Base-by-base conservation (phyloP, 2,888 invertebrate species). In the Drosophila fungiperda region DNA sequence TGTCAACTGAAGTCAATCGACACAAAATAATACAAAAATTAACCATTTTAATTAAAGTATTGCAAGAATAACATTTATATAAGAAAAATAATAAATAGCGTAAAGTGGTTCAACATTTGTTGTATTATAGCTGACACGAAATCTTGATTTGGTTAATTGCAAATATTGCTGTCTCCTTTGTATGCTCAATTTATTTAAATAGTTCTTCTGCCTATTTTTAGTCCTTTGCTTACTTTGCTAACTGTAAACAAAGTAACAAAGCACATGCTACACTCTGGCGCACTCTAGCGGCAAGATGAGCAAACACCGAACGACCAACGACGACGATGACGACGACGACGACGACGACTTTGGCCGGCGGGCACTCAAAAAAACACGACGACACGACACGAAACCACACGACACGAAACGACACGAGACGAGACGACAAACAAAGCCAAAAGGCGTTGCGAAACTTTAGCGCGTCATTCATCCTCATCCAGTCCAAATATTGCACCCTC, bases 371-470 rank as follows among this genome's bases (percentile, higher is more conserved):
- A 87, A 87, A 67, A 73, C 78, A 72, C 79, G 64, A 64, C 74
- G 55, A 26, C 53, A 26, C 45, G 45, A 29, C 7, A 61, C 54
- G 67, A 36, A 35, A 57, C 75, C 72, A 82, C 80, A 78, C 45
- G 45, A 8, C 15, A 45, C 45, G 45, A 45, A 17, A 4, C 45
- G 45, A 11, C n/a, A 54, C 54, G 36, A 54, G 20, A 62, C 69
- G 70, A 60, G 48, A 60, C 76, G 73, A 83, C 87, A 87, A 89
- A 89, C 85, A 85, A 85, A 89, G 85, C 82, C 73, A 89, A 78
- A 85, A 89, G 88, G 88, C 86, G 86, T 85, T 87, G 85, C 89
- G 74, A 85, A 85, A 85, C 85, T 89, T 85, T 84, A 82, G 82
- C 85, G 78, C 89, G 82, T 84, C 87, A 86, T 84, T 89, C 88